Base-by-base conservation (phyloP, 2,888 invertebrate genomes). In the Molorchus minor region DNA sequence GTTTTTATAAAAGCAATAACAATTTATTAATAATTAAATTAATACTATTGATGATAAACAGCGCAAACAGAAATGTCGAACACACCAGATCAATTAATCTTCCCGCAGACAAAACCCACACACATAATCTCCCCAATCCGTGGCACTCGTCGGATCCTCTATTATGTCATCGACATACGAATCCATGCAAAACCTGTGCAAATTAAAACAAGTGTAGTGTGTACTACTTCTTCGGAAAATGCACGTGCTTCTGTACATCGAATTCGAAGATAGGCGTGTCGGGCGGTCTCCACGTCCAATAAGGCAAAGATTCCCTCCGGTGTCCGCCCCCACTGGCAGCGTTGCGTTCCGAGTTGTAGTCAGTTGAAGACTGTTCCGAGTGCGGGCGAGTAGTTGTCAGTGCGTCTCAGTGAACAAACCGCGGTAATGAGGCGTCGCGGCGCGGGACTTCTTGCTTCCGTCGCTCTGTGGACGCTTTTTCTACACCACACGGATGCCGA, bases 371-470 rank as follows among this genome's bases (percentile, higher is more conserved):
- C 56, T 40, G 53, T 44, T 56, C 43, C 46, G 40, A 47, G 64
- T 59, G 62, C 59, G 40, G 51, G 56, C 41, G 53, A 56, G 62
- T 60, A 58, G 54, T 58, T 58, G 63, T 53, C 52, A 56, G 69
- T 63, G 69, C 61, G 65, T 64, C 53, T 65, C 60, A 67, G 65
- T 63, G 71, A 67, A 69, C n/a, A n/a, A 63, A 43, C 68, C 70
- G 73, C 75, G 75, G 73, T 69, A n/a, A 77, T 77, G 77, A 75
- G 71, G 75, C 77, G 76, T 75, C 77, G 75, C 74, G 75, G 75
- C 75, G 76, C 75, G 74, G 75, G 75, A 71, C 70, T 75, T 62
- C 69, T 75, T 62, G 75, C 71, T 70, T 73, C 74, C 75, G 75
- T 76, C 75, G 75, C 74, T 71, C 68, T 77, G 67, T 75, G 75